A percentile compares a stretch with the other conserved stretches of the same genome.
Evolutionary conservation across 92 coral and sea anemone genomes (phyloP).

Genomic region (Phenganax stokvisi): DNA sequence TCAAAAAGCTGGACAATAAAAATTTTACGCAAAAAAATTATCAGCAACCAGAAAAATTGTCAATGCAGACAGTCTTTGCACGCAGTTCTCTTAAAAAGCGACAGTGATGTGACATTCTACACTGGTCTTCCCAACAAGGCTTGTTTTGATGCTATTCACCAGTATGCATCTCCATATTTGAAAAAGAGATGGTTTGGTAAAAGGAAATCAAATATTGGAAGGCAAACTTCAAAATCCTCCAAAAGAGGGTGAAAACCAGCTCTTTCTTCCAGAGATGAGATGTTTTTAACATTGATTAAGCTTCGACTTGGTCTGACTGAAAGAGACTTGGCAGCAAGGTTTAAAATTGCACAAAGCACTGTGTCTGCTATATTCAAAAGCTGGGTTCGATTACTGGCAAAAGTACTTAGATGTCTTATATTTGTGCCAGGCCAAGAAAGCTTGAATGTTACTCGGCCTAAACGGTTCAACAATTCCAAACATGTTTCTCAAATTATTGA

Average conservation of each 20-base stretch:
- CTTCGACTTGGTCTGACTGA: background rate
- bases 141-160: background rate
- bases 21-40: background rate
- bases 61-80: background rate
- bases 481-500: background rate
- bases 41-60: background rate
- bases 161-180: background rate
- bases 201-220: background rate
- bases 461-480: background rate
- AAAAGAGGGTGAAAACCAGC: background rate
- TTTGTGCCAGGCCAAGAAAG: background rate
- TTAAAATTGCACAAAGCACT: background rate
- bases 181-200: background rate
- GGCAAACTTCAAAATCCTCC: background rate
- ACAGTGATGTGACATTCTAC: background rate
- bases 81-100: background rate
- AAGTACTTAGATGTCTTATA: background rate
- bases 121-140: background rate
- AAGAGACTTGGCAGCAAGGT: slow-evolving; percentile 10
- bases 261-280: background rate
- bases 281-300: background rate
- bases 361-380: background rate
- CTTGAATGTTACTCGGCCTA: background rate
- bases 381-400: background rate
- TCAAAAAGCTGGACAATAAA: background rate